Evolutionary conservation across 2,797 vertebrate genomes (phyloP).

Genomic region (Neosalanx taihuensis): DNA sequence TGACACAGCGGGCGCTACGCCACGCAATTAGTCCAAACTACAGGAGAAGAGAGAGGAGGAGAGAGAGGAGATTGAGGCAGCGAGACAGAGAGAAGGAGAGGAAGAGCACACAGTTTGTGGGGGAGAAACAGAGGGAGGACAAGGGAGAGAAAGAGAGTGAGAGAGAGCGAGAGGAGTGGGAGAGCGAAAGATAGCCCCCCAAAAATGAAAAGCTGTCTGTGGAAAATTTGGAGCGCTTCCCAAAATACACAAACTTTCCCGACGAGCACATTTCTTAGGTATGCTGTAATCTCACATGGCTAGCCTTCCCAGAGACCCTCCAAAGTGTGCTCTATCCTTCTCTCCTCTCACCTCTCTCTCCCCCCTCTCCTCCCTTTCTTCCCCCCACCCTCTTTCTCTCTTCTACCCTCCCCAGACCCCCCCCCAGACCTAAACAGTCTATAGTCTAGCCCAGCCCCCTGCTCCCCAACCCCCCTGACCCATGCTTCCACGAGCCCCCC

Average conservation of each 20-base stretch:
- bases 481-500: conserved; percentile 62
- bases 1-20: conserved; percentile 51
- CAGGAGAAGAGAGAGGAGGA: conserved; percentile 35
- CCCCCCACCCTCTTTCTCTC: not conserved
- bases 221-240: conserved; percentile 73
- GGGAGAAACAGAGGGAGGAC: too few relatives aligned
- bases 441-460: conserved; percentile 57
- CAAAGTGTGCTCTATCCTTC: conserved; percentile 56
- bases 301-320: conserved; percentile 73
- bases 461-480: conserved; percentile 63
- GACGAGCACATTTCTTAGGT: conserved; percentile 71
- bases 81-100: not conserved
- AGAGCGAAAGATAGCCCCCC: conserved; percentile 65
- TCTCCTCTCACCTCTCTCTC: conserved; percentile 26
- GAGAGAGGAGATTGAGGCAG: not conserved
- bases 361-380: conserved; percentile 29
- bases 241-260: conserved; percentile 67
- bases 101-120: too few relatives aligned
- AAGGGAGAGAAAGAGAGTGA: too few relatives aligned
- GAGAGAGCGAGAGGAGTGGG: conserved; percentile 36
- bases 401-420: conserved; percentile 40
- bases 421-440: conserved; percentile 66
- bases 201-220: conserved; percentile 73
- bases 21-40: conserved; percentile 67
- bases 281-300: conserved; percentile 79